Percentiles rank a stretch among this genome's conserved stretches.
phyloP scores from a whole-genome alignment of 2,113 vertebrate genomes.

The Xenopus tropicalis region UCB_Xtro_10.0 CM004451.2:89270501-89271000 shows the following conservation, averaged over 20 bases:
- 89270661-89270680: slow-evolving; percentile 62
- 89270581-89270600: slow-evolving; percentile 88
- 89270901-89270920: no score
- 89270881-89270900: no score
- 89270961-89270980: slow-evolving; percentile 53
- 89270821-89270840: no score
- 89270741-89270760: no score
- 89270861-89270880: no score
- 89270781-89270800: neutral
- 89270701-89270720: slow-evolving; percentile 67
- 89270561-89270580: slow-evolving; percentile 81
- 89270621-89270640: slow-evolving; percentile 76
- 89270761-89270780: no score
- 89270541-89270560: slow-evolving; percentile 95
- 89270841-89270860: no score
- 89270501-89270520: slow-evolving; percentile 90
- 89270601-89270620: slow-evolving; percentile 82
- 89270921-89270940: no score
- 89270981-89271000: slow-evolving; percentile 74
- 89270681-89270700: slow-evolving; percentile 68
- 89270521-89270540: slow-evolving; percentile 88
- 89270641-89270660: slow-evolving; percentile 67
- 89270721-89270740: no score
- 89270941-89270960: no score
- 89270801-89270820: no score